Evolutionary conservation across 2,888 invertebrate genomes (phyloP).

Genomic region (Agriopis aurantiaria): DNA sequence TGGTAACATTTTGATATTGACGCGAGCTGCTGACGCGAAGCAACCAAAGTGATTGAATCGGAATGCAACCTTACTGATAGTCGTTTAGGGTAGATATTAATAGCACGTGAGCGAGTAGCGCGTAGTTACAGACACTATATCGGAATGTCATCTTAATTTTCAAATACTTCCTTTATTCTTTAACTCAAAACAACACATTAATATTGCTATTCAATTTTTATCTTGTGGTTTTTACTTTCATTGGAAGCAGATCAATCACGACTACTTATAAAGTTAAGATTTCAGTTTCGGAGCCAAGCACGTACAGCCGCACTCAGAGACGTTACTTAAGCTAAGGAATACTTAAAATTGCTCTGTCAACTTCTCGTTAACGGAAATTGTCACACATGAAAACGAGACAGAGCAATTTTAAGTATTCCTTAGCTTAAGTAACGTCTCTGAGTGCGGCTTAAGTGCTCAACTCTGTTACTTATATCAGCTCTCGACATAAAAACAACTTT

Average conservation of each 20-base stretch:
- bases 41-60: neutral
- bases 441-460: no score
- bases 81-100: neutral
- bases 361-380: no score
- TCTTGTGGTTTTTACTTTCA: neutral
- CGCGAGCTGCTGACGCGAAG: neutral
- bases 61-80: neutral
- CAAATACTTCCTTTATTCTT: neutral
- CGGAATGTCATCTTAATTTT: neutral
- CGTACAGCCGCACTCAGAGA: no score
- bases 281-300: neutral
- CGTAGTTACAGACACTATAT: neutral
- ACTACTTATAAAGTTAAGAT: neutral
- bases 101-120: neutral
- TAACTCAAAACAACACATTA: neutral
- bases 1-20: neutral
- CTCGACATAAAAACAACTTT: no score
- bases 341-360: no score
- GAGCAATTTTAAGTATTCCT: no score
- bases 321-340: no score
- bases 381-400: no score
- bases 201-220: slow-evolving; percentile 3
- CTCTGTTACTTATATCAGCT: no score
- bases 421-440: no score
- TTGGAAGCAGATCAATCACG: neutral